Evolutionary conservation across 2,797 vertebrate genomes (phyloP).

Genomic region (Rhabdophis nuchalis): DNA sequence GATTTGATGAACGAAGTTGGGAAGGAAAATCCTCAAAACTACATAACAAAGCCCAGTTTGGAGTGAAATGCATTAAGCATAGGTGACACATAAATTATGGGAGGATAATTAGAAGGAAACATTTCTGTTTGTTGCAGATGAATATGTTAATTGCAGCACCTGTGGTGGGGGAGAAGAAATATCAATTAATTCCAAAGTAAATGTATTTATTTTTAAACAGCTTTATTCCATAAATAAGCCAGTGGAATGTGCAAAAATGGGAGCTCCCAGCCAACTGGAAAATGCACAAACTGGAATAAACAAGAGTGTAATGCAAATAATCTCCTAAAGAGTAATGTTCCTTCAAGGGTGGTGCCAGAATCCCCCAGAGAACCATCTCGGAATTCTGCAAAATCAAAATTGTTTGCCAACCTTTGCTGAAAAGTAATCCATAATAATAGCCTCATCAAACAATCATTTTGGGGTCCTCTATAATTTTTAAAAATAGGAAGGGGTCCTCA

Average conservation of each 20-base stretch:
- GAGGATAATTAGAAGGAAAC: constrained; percentile 58
- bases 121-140: constrained; percentile 63
- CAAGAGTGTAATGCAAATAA: constrained; percentile 44
- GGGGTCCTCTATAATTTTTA: neutral
- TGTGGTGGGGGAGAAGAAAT: constrained; percentile 43
- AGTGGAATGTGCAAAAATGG: constrained; percentile 46
- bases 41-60: neutral
- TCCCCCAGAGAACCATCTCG: neutral
- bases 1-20: neutral
- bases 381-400: neutral
- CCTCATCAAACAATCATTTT: neutral
- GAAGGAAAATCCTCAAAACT: neutral
- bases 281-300: constrained; percentile 55
- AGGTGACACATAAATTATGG: constrained; percentile 54
- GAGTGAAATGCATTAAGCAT: constrained; percentile 47
- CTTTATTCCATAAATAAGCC: constrained; percentile 65
- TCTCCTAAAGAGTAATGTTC: neutral
- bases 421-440: neutral
- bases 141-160: constrained; percentile 65
- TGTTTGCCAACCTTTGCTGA: neutral
- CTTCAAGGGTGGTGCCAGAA: neutral
- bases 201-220: constrained; percentile 67
- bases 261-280: constrained; percentile 38
- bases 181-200: constrained; percentile 66
- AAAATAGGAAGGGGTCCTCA: neutral